Conservation (phyloP, 2,113 vertebrate species). For the Machaerirhynchus nigripectus region DNA sequence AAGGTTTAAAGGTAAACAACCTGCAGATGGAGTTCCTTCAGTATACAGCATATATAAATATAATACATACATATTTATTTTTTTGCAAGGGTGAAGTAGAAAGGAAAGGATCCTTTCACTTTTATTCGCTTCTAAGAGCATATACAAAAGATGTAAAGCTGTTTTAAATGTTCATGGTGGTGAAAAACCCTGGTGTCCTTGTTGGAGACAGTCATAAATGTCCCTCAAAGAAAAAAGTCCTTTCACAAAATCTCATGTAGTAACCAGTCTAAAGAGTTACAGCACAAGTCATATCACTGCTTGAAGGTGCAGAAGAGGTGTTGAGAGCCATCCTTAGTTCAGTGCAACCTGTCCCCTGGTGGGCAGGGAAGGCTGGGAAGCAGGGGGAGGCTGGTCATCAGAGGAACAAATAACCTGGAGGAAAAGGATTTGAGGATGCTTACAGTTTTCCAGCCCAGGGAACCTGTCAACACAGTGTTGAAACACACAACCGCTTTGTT, state of each 20-base stretch:
- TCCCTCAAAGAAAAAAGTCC: background rate
- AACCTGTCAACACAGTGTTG: background rate
- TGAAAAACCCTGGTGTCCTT: fast-evolving
- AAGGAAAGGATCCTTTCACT: background rate
- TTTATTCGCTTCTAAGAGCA: background rate
- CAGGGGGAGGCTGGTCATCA: background rate
- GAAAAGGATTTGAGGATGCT: background rate
- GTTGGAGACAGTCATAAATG: background rate
- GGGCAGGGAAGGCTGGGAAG: background rate
- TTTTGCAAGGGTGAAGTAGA: background rate
- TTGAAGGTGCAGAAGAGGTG: background rate
- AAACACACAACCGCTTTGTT: background rate
- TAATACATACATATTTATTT: no score
- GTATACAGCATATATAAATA: no score
- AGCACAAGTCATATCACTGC: background rate
- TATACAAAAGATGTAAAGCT: background rate
- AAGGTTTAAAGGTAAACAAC: background rate
- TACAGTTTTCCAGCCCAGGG: background rate
- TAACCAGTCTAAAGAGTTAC: background rate
- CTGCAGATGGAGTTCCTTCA: background rate
- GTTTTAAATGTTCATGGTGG: background rate
- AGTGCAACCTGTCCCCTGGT: background rate
- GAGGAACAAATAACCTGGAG: background rate
- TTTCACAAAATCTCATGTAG: background rate
- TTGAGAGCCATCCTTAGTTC: background rate